These are phyloP conservation scores for Pheosia gnoma DNA, from an alignment of 2,888 invertebrate genomes.

Conservation along the genomic window DNA sequence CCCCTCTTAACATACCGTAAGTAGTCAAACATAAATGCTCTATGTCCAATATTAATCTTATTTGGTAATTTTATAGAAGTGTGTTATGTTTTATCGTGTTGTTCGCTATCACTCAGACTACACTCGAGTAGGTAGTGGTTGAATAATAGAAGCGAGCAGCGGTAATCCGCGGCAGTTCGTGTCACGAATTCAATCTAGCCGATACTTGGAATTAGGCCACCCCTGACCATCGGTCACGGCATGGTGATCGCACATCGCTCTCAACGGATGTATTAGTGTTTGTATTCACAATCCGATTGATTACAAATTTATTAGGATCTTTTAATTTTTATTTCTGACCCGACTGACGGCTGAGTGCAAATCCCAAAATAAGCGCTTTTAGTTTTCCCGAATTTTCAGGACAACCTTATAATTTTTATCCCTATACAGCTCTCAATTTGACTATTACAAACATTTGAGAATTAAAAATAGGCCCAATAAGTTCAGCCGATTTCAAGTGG, in stretches of 20 bases:
- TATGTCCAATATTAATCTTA: no score
- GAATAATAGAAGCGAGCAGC: conserved; percentile 36
- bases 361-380: background rate
- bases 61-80: no score
- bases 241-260: background rate
- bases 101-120: conserved; percentile 9
- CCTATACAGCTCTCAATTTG: no score
- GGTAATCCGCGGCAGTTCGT: conserved; percentile 32
- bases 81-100: background rate
- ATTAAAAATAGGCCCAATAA: no score
- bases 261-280: background rate
- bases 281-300: background rate
- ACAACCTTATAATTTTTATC: no score
- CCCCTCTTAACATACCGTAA: no score
- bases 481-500: no score
- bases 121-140: conserved; percentile 15
- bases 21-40: no score
- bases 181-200: conserved; percentile 37
- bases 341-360: background rate
- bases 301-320: background rate
- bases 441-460: no score
- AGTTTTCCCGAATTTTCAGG: no score
- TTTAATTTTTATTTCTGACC: background rate
- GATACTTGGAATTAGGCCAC: conserved; percentile 19
- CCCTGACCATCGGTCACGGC: background rate